These are phyloP conservation scores for Aegypius monachus DNA, from an alignment of 2,113 vertebrate genomes.

Conservation along the genomic window DNA sequence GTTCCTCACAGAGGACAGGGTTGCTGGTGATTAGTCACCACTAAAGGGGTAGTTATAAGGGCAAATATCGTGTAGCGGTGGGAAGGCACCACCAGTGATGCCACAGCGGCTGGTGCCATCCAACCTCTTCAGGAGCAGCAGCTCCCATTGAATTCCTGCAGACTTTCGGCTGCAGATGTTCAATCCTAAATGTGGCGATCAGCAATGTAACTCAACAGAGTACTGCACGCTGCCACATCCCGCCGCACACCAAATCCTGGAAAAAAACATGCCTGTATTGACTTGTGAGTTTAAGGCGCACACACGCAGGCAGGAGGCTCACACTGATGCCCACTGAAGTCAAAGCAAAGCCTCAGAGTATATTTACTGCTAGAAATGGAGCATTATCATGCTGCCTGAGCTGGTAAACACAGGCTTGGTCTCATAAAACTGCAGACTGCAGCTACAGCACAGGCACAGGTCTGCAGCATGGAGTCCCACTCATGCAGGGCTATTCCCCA, in stretches of 20 bases:
- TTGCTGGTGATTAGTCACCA: background rate
- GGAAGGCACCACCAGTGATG: background rate
- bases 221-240: background rate
- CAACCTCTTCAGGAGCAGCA: background rate
- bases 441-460: background rate
- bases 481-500: background rate
- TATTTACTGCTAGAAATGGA: background rate
- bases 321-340: background rate
- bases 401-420: background rate
- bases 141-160: background rate
- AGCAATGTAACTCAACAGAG: background rate
- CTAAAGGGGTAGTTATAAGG: background rate
- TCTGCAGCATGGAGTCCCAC: background rate
- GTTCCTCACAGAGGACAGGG: background rate
- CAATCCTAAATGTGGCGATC: background rate
- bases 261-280: accelerated
- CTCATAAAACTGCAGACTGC: background rate
- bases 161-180: background rate
- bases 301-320: background rate
- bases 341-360: background rate
- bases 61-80: background rate
- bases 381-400: accelerated
- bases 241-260: background rate
- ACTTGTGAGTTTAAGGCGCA: background rate
- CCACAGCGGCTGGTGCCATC: background rate